These are phyloP conservation scores for Penaeus vannamei DNA, from an alignment of 1,140 invertebrate species.

Conservation along the genomic window DNA sequence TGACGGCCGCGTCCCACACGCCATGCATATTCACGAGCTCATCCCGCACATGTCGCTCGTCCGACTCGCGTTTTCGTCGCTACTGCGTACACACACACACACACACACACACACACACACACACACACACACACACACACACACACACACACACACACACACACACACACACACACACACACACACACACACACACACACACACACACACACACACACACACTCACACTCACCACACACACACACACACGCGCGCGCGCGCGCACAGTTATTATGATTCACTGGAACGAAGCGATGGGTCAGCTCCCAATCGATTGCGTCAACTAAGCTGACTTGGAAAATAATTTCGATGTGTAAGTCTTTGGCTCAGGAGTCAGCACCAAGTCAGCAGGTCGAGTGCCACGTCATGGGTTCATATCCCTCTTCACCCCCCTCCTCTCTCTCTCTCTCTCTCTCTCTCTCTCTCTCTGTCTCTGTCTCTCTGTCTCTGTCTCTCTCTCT, in stretches of 20 bases:
- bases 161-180: slow-evolving; percentile 40
- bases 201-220: slow-evolving; percentile 39
- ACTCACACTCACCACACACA: slow-evolving; percentile 27
- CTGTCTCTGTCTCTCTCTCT: background rate
- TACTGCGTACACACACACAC: background rate
- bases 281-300: too few relatives aligned
- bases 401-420: background rate
- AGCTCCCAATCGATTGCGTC: too few relatives aligned
- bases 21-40: too few relatives aligned
- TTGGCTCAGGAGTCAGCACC: too few relatives aligned
- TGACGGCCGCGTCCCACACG: too few relatives aligned
- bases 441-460: background rate
- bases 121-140: slow-evolving; percentile 39
- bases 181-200: slow-evolving; percentile 38
- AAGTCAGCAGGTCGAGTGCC: too few relatives aligned
- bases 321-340: too few relatives aligned
- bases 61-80: background rate
- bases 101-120: slow-evolving; percentile 19
- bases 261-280: background rate
- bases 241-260: background rate
- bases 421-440: background rate
- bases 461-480: background rate
- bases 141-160: slow-evolving; percentile 40
- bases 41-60: too few relatives aligned
- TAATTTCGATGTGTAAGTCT: too few relatives aligned